Conservation (phyloP, 2,797 vertebrate genomes). For the Xerus rutilus region DNA sequence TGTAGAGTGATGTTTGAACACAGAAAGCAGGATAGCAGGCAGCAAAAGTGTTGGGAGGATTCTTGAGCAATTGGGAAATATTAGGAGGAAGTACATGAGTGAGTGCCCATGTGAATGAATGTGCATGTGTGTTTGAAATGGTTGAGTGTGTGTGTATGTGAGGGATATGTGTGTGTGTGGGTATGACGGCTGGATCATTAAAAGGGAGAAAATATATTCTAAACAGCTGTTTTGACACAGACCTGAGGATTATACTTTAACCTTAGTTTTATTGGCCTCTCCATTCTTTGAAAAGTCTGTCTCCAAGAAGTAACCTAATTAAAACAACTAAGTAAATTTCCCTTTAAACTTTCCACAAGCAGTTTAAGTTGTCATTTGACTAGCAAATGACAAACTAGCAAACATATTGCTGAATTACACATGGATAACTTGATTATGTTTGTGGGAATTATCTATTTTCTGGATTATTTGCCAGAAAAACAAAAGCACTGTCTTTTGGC, state of each 20-base stretch:
- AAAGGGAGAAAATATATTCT: not conserved
- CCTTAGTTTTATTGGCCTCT: conserved; percentile 50
- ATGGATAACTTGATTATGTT: conserved; percentile 78
- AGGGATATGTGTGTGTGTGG: not conserved
- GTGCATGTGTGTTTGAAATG: not conserved
- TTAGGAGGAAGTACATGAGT: not conserved
- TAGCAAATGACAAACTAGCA: conserved; percentile 50
- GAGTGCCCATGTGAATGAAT: not conserved
- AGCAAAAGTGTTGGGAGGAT: not conserved
- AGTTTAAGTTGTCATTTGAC: conserved; percentile 74
- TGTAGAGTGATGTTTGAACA: not conserved
- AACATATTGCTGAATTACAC: conserved; percentile 73
- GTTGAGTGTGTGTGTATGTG: not conserved
- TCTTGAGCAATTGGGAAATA: not conserved
- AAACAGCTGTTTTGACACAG: conserved; percentile 35
- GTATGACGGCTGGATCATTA: not conserved
- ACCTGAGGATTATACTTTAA: conserved; percentile 56
- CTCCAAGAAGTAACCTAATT: conserved; percentile 68
- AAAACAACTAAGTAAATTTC: conserved; percentile 68
- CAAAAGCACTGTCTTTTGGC: conserved; percentile 60
- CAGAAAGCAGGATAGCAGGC: not conserved
- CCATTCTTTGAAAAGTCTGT: conserved; percentile 64
- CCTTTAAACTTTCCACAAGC: conserved; percentile 57
- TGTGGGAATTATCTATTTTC: conserved; percentile 77
- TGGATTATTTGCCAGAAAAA: conserved; percentile 76